A percentile compares a stretch with the other conserved stretches of the same genome.
Conservation (phyloP, 2,797 vertebrate genomes). For the Lagothrix lagotricha region DNA sequence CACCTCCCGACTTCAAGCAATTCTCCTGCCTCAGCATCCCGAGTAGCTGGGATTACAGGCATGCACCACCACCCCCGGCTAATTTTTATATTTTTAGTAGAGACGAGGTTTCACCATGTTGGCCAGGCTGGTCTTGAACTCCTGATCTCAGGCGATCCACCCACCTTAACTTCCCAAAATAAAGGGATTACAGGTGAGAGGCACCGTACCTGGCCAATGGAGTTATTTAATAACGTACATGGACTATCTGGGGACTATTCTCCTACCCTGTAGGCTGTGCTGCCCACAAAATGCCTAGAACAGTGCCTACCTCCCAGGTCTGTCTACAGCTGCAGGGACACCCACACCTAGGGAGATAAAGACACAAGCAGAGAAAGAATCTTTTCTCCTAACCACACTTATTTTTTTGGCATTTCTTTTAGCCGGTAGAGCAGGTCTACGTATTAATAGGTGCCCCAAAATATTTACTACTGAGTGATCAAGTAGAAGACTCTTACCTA, state of each 20-base stretch:
- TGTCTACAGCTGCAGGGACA: fast-evolving
- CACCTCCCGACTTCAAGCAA: not conserved
- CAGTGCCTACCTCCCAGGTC: fast-evolving
- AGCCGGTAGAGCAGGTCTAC: not conserved
- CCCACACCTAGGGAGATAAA: not conserved
- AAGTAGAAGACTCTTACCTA: not conserved
- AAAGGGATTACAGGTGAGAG: not conserved
- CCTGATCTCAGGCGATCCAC: not conserved
- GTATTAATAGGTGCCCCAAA: not conserved
- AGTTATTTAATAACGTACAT: not conserved
- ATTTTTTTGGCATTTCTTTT: not conserved
- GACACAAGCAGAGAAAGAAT: not conserved
- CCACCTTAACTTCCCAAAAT: not conserved
- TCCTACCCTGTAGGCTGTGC: fast-evolving
- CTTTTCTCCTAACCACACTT: not conserved
- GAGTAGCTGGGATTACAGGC: not conserved
- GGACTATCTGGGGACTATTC: not conserved
- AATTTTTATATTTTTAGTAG: not conserved
- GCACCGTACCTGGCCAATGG: not conserved
- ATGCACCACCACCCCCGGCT: fast-evolving
- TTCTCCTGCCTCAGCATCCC: not conserved
- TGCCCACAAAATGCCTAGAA: fast-evolving
- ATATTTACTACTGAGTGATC: not conserved
- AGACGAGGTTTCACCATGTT: not conserved
- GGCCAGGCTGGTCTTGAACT: not conserved